Conservation (phyloP, 2,888 invertebrate species). For the Anthophora plumipes region DNA sequence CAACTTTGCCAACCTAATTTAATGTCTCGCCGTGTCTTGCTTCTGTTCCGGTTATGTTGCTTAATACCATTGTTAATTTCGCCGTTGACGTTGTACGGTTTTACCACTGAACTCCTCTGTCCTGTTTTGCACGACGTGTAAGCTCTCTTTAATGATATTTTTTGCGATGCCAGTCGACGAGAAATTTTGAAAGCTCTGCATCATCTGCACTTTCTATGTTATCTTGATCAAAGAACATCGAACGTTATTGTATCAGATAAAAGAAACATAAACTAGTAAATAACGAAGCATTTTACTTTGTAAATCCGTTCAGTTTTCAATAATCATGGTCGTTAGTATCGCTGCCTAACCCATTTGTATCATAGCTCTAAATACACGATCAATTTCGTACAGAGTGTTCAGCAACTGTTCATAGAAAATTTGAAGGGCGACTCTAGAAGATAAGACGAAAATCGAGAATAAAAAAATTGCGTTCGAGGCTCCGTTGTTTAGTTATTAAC, state of each 20-base stretch:
- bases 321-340: too few relatives aligned
- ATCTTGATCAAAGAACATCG: neutral
- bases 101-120: neutral
- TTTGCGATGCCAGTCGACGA: neutral
- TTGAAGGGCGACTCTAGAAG: too few relatives aligned
- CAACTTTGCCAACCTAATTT: constrained; percentile 51
- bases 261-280: neutral
- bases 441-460: too few relatives aligned
- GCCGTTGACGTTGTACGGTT: constrained; percentile 2
- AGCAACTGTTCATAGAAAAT: too few relatives aligned
- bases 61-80: constrained; percentile 46
- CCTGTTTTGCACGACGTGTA: neutral
- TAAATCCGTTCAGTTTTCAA: too few relatives aligned
- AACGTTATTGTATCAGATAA: too few relatives aligned
- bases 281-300: neutral
- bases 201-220: neutral
- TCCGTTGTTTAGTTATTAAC: too few relatives aligned
- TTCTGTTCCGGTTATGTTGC: constrained; percentile 25
- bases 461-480: too few relatives aligned
- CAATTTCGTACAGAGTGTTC: too few relatives aligned
- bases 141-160: neutral
- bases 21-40: constrained; percentile 27
- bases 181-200: neutral
- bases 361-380: too few relatives aligned
- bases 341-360: too few relatives aligned